Evolutionary conservation across 2,888 invertebrate genomes (phyloP).

Genomic region (Lutraria lutraria): DNA sequence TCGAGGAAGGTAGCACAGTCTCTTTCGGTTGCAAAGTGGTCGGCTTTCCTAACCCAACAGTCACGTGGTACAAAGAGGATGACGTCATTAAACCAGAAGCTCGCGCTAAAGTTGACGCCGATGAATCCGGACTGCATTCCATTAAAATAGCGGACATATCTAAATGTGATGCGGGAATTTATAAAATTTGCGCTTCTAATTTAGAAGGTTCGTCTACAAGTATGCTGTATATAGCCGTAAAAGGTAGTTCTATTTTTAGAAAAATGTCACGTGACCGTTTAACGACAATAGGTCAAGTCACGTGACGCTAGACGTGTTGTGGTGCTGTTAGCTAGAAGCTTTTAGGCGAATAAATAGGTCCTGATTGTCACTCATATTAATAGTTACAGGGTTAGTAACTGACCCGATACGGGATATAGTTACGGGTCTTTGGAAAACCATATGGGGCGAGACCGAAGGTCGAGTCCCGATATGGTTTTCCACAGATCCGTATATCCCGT

Average conservation of each 20-base stretch:
- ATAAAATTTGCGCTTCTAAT: conserved; percentile 80
- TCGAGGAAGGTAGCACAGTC: conserved; percentile 76
- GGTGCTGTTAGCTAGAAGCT: background rate
- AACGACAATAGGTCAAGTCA: conserved; percentile 11
- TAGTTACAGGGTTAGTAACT: no score
- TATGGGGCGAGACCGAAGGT: no score
- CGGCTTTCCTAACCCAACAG: conserved; percentile 78
- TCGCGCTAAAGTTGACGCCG: conserved; percentile 70
- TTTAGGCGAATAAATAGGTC: background rate
- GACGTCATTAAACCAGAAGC: conserved; percentile 72
- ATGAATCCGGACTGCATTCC: conserved; percentile 73
- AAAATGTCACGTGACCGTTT: conserved; percentile 19
- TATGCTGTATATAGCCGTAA: conserved; percentile 79
- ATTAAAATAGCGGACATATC: conserved; percentile 76
- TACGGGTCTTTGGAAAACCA: no score
- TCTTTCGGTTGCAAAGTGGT: conserved; percentile 77
- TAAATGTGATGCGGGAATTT: conserved; percentile 81
- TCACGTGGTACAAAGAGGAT: conserved; percentile 80
- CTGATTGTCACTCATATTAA: no score
- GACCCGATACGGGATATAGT: no score
- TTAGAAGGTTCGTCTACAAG: conserved; percentile 80
- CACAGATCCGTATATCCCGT: no score
- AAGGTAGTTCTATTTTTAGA: conserved; percentile 71
- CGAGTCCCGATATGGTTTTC: no score
- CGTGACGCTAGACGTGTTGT: conserved; percentile 20